Evolutionary conservation across 2,797 vertebrate genomes (phyloP).

Genomic region (Spea hammondii): DNA sequence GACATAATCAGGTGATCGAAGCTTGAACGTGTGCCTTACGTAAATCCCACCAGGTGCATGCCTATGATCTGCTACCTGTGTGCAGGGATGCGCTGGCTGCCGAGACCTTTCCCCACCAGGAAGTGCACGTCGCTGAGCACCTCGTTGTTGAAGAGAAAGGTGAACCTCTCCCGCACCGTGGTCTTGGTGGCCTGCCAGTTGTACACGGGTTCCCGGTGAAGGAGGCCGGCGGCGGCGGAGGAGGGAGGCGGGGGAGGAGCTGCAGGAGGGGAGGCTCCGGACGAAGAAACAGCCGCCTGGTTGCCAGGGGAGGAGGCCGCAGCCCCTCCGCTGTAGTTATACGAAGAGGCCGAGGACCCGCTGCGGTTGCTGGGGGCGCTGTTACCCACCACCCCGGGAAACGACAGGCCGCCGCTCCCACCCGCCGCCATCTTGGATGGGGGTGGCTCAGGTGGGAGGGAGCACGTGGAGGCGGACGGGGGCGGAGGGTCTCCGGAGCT

Average conservation of each 20-base stretch:
- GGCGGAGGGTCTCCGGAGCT: slow-evolving; percentile 30
- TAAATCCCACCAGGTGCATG: no score
- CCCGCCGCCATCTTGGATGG: slow-evolving; percentile 73
- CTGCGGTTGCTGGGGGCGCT: slow-evolving; percentile 53
- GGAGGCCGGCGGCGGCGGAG: slow-evolving; percentile 70
- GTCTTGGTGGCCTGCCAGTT: slow-evolving; percentile 86
- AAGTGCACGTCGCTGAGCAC: slow-evolving; percentile 97
- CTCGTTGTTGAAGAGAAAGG: slow-evolving; percentile 93
- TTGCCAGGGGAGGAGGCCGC: slow-evolving; percentile 58
- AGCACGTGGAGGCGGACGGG: slow-evolving; percentile 63
- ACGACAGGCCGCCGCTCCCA: slow-evolving; percentile 80
- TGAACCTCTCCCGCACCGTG: slow-evolving; percentile 83
- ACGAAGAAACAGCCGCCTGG: slow-evolving; percentile 60
- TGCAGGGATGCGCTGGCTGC: slow-evolving; percentile 90
- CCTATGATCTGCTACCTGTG: slow-evolving; percentile 75
- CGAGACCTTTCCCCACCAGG: slow-evolving; percentile 90
- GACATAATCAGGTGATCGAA: no score
- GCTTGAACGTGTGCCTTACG: no score
- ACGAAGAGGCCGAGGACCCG: slow-evolving; percentile 71
- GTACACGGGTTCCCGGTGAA: slow-evolving; percentile 78
- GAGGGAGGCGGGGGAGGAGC: slow-evolving; percentile 53
- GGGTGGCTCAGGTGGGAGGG: slow-evolving; percentile 67
- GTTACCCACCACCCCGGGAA: slow-evolving; percentile 72
- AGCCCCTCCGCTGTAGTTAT: slow-evolving; percentile 71
- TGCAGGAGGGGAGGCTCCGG: slow-evolving; percentile 47